Percentiles rank a stretch among this genome's conserved stretches.
Conservation (phyloP, 2,888 invertebrate species). For the Drosophila affinis region DNA sequence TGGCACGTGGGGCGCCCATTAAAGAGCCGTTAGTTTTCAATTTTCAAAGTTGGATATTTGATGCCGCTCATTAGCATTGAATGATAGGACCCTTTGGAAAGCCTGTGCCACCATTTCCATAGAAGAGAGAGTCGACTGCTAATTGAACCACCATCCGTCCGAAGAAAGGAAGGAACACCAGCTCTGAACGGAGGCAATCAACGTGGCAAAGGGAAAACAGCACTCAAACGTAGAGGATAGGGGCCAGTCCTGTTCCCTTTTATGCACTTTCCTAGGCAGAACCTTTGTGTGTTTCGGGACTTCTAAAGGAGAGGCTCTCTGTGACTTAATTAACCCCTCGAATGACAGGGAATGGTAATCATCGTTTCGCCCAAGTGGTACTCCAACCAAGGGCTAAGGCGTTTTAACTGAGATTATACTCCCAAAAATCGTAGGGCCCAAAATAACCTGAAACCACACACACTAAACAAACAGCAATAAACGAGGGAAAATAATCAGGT, state of each 20-base stretch:
- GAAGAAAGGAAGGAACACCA: neutral
- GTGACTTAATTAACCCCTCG: neutral
- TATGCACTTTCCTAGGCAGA: neutral
- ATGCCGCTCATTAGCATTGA: constrained; percentile 65
- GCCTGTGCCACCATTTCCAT: constrained; percentile 15
- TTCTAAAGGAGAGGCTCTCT: neutral
- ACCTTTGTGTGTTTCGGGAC: neutral
- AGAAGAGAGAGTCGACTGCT: neutral
- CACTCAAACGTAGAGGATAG: neutral
- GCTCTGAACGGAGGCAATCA: neutral
- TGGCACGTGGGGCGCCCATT: constrained; percentile 46
- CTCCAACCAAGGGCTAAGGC: constrained; percentile 23
- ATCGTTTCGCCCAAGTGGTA: neutral
- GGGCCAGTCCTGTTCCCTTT: neutral
- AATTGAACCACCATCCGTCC: constrained; percentile 31
- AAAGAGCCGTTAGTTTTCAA: constrained; percentile 70
- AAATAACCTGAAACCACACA: constrained; percentile 20
- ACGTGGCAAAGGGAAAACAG: neutral
- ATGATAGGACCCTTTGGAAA: constrained; percentile 31
- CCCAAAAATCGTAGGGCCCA: constrained; percentile 12
- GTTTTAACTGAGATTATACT: constrained; percentile 5
- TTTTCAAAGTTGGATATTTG: constrained; percentile 50
- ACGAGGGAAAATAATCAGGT: constrained; percentile 71
- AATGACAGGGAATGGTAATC: neutral
- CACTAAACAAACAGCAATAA: constrained; percentile 74